These are phyloP conservation scores for Cephus sareptanus DNA, from an alignment of 2,888 invertebrate genomes.

Conservation along the genomic window DNA sequence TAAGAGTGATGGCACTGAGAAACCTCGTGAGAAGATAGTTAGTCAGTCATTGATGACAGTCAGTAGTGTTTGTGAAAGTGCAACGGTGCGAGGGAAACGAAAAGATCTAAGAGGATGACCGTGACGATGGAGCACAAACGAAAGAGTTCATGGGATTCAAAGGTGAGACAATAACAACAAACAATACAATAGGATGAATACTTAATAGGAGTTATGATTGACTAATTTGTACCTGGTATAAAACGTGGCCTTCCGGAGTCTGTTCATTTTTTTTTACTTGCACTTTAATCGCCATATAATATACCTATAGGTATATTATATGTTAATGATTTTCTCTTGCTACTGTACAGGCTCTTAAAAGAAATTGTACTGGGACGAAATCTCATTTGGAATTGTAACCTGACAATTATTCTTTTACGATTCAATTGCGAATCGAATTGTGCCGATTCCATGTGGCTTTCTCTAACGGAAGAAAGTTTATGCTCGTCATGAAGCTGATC, in stretches of 20 bases:
- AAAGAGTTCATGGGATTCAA: conserved; percentile 70
- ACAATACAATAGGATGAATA: background rate
- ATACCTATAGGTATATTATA: too few species aligned
- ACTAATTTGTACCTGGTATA: too few species aligned
- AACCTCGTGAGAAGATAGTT: background rate
- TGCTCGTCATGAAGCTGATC: background rate
- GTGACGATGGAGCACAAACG: conserved; percentile 68
- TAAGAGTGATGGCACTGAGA: background rate
- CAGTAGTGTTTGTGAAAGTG: background rate
- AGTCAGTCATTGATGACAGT: background rate
- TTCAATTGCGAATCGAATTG: background rate
- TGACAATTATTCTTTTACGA: background rate
- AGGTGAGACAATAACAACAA: conserved; percentile 58
- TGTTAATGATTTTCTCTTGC: too few species aligned
- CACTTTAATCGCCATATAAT: too few species aligned
- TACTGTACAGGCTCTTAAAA: too few species aligned
- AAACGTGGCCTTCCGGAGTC: too few species aligned
- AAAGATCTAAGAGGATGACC: conserved; percentile 55
- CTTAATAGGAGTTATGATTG: background rate
- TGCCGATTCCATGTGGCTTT: background rate
- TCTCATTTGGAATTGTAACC: background rate
- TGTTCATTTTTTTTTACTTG: too few species aligned
- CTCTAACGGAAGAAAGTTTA: background rate
- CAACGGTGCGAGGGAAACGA: background rate
- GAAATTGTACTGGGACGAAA: too few species aligned